Evolutionary conservation across 2,888 invertebrate species (phyloP).

Genomic region (Lycaena phlaeas): DNA sequence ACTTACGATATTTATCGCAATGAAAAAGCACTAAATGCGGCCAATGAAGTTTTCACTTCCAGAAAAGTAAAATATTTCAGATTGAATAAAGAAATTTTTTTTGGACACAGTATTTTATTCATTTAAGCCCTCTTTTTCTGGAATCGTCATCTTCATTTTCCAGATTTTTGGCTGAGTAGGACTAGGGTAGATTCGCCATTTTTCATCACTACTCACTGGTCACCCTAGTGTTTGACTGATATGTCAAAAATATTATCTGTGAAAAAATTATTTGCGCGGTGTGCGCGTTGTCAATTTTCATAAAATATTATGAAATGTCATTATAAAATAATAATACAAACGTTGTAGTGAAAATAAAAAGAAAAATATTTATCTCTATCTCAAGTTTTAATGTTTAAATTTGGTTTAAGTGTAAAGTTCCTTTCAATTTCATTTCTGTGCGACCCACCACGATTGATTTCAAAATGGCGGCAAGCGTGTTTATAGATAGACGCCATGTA

Average conservation of each 20-base stretch:
- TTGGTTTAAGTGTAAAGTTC: slow-evolving; percentile 11
- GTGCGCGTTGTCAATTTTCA: slow-evolving; percentile 2
- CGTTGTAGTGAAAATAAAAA: background rate
- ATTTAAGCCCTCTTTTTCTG: too few relatives aligned
- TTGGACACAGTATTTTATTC: too few relatives aligned
- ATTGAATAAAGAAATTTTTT: too few relatives aligned
- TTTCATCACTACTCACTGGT: too few relatives aligned
- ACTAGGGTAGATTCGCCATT: too few relatives aligned
- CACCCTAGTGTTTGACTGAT: too few relatives aligned
- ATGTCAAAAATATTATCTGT: background rate
- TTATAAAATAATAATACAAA: background rate
- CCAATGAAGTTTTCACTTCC: too few relatives aligned
- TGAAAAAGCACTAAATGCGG: too few relatives aligned
- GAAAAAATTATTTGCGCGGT: background rate
- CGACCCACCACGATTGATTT: slow-evolving; percentile 24
- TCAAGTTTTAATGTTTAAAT: slow-evolving; percentile 1
- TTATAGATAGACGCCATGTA: slow-evolving; percentile 61
- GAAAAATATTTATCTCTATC: background rate
- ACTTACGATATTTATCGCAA: too few relatives aligned
- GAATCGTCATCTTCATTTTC: too few relatives aligned
- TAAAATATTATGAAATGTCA: slow-evolving; percentile 4
- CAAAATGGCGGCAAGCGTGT: slow-evolving; percentile 66
- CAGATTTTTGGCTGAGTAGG: too few relatives aligned
- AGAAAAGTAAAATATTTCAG: too few relatives aligned
- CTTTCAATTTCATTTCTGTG: slow-evolving; percentile 13